phyloP scores from a whole-genome alignment of 1,140 invertebrate species.

The Drosophila paulistorum region DNA sequence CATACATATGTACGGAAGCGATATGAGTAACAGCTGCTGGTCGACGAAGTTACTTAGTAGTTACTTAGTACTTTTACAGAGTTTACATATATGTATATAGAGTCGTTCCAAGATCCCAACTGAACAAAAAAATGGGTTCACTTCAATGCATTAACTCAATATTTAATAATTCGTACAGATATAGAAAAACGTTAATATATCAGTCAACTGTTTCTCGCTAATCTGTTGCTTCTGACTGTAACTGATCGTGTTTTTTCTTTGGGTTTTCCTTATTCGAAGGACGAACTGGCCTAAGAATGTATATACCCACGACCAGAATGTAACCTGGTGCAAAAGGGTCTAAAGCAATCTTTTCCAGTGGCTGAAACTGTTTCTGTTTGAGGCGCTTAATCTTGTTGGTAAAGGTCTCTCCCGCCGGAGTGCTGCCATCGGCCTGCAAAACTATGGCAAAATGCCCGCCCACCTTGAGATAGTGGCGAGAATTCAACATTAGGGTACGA shows the following conservation, averaged over 20 bases:
- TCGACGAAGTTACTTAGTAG: no score
- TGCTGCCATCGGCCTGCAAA: slow-evolving; percentile 4
- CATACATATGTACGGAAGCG: no score
- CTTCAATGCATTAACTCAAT: no score
- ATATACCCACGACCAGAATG: slow-evolving; percentile 34
- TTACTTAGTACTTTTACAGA: no score
- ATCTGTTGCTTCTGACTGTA: background rate
- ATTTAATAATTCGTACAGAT: no score
- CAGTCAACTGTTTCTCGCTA: no score
- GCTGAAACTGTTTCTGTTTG: slow-evolving; percentile 30
- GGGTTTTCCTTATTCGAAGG: background rate
- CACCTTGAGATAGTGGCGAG: slow-evolving; percentile 41
- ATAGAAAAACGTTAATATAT: no score
- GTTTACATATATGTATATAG: no score
- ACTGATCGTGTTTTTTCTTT: background rate
- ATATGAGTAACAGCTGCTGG: no score
- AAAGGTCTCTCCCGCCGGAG: background rate
- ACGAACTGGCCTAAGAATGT: slow-evolving; percentile 18
- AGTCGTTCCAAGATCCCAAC: no score
- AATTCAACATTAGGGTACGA: slow-evolving; percentile 44
- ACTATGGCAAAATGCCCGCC: slow-evolving; percentile 40
- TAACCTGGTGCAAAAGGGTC: slow-evolving; percentile 31
- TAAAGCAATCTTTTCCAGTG: slow-evolving; percentile 28
- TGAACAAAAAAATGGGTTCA: no score
- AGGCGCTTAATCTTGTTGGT: slow-evolving; percentile 7